Conservation (phyloP, 2,797 vertebrate genomes). For the Lutjanus campechanus region DNA sequence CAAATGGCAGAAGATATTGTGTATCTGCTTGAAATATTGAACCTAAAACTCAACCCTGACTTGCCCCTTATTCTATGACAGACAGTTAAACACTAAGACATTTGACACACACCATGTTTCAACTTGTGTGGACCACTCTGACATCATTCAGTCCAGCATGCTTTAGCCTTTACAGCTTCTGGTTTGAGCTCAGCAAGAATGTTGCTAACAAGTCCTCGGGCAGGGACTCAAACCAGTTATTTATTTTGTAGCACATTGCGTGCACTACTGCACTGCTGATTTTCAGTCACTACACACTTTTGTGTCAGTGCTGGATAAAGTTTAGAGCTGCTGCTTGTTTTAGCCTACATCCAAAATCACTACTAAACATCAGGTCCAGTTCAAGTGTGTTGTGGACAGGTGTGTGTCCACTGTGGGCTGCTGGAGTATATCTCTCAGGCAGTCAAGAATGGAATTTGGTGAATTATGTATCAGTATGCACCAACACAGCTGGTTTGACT, state of each 20-base stretch:
- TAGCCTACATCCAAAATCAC: constrained; percentile 42
- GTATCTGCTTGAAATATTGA: constrained; percentile 35
- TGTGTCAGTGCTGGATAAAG: constrained; percentile 35
- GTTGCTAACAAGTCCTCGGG: constrained; percentile 34
- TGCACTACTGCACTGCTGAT: constrained; percentile 14
- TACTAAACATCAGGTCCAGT: constrained; percentile 51
- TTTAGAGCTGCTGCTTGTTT: constrained; percentile 52
- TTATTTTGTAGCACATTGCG: constrained; percentile 1
- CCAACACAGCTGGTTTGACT: constrained; percentile 9
- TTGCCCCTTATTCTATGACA: constrained; percentile 23
- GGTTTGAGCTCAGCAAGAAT: constrained; percentile 37
- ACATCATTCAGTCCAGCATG: constrained; percentile 30
- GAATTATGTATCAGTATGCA: constrained; percentile 45
- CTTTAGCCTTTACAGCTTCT: constrained; percentile 48
- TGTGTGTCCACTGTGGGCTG: constrained; percentile 70
- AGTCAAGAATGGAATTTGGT: constrained; percentile 58
- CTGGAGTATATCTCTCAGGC: constrained; percentile 62
- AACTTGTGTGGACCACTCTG: constrained; percentile 28
- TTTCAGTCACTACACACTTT: constrained; percentile 28
- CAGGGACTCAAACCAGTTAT: constrained; percentile 23
- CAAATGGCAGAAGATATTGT: constrained; percentile 38
- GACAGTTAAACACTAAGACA: constrained; percentile 16
- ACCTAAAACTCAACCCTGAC: constrained; percentile 41
- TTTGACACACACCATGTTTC: constrained; percentile 26
- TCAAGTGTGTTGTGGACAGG: constrained; percentile 67